Evolutionary conservation across 2,113 vertebrate genomes (phyloP).

Genomic region (Delphinus delphis): DNA sequence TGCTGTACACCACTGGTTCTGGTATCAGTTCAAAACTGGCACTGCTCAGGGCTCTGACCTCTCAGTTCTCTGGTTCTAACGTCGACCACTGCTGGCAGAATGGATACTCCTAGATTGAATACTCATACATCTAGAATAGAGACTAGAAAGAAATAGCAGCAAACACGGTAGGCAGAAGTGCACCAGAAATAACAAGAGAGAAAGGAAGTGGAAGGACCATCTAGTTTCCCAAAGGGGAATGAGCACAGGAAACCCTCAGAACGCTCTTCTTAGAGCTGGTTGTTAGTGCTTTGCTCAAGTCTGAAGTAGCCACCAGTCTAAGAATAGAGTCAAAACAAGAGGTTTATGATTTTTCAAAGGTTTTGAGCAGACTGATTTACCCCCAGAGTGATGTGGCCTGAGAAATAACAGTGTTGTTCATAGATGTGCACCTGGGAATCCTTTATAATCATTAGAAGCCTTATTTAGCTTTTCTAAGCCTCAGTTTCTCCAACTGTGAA

Average conservation of each 20-base stretch:
- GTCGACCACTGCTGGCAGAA: neutral
- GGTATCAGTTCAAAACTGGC: neutral
- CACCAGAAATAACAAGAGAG: neutral
- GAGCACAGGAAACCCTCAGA: neutral
- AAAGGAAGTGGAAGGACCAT: neutral
- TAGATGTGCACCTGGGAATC: slow-evolving; percentile 16
- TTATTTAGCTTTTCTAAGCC: slow-evolving; percentile 37
- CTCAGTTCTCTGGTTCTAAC: neutral
- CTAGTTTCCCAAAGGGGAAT: neutral
- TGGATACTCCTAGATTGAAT: neutral
- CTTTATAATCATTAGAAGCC: neutral
- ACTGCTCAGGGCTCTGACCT: neutral
- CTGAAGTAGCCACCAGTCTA: neutral
- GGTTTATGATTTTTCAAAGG: neutral
- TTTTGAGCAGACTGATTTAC: neutral
- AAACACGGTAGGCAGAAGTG: neutral
- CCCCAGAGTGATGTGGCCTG: neutral
- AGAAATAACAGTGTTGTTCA: neutral
- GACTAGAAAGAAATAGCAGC: neutral
- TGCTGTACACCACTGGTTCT: neutral
- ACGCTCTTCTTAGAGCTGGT: neutral
- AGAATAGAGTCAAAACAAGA: slow-evolving; percentile 9
- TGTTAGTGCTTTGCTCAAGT: neutral
- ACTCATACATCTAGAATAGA: neutral
- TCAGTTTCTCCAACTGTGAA: slow-evolving; percentile 62